These are phyloP conservation scores for Acanthurus lineatus DNA, from an alignment of 2,797 vertebrate genomes.

Conservation along the genomic window DNA sequence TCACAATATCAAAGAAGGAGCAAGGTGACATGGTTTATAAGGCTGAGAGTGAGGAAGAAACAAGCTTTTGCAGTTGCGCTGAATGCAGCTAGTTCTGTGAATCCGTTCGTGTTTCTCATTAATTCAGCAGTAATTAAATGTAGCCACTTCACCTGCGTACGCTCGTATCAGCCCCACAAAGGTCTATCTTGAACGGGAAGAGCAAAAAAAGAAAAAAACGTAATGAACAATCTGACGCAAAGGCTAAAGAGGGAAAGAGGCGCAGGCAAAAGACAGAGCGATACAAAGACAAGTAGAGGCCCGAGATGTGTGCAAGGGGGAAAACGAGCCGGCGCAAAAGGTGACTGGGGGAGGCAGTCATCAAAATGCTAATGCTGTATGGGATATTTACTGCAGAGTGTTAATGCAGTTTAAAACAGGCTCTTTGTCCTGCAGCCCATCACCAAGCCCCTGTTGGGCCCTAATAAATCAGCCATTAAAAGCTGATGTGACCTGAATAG, in stretches of 20 bases:
- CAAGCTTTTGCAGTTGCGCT: conserved; percentile 24
- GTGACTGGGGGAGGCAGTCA: conserved; percentile 72
- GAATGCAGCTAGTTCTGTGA: conserved; percentile 31
- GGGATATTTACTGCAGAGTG: conserved; percentile 84
- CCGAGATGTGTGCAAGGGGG: conserved; percentile 27
- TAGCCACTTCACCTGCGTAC: conserved; percentile 57
- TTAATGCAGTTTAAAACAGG: conserved; percentile 86
- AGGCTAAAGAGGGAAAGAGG: conserved; percentile 28
- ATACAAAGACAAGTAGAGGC: conserved; percentile 43
- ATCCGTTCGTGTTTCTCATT: conserved; percentile 61
- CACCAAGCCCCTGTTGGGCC: conserved; percentile 74
- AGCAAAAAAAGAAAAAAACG: conserved; percentile 5
- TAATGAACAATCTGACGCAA: conserved; percentile 3
- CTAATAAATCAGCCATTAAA: conserved; percentile 86
- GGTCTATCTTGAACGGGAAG: conserved; percentile 18
- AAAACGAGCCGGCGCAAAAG: conserved; percentile 57
- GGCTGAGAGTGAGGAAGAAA: conserved; percentile 26
- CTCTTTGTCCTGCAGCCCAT: conserved; percentile 81
- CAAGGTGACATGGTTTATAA: conserved; percentile 12
- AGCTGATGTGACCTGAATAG: conserved; percentile 86
- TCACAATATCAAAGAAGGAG: conserved; percentile 44
- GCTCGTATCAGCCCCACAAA: not conserved
- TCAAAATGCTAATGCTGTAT: conserved; percentile 85
- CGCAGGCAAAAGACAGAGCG: conserved; percentile 48
- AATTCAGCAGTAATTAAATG: conserved; percentile 77